These are phyloP conservation scores for Blastobasis lacticolella DNA, from an alignment of 2,888 invertebrate species.

Conservation along the genomic window DNA sequence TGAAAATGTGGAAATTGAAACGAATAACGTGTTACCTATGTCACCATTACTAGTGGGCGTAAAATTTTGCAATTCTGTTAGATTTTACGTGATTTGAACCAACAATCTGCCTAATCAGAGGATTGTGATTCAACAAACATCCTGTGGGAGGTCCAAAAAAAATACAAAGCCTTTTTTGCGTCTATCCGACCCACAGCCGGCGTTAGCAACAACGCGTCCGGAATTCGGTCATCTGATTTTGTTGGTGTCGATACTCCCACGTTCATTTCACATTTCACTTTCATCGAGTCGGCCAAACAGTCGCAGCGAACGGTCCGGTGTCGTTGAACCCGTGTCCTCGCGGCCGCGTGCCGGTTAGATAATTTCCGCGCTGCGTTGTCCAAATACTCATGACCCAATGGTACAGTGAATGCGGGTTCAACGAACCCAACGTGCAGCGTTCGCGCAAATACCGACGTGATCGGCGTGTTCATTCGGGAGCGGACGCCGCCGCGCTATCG, in stretches of 20 bases:
- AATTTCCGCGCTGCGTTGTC: slow-evolving; percentile 72
- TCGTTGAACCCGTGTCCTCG: slow-evolving; percentile 66
- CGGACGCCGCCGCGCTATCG: slow-evolving; percentile 36
- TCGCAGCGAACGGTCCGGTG: slow-evolving; percentile 47
- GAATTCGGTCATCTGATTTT: slow-evolving; percentile 44
- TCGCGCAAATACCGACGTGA: slow-evolving; percentile 44
- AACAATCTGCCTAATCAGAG: too few relatives aligned
- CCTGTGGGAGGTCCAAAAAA: too few relatives aligned
- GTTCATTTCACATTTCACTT: slow-evolving; percentile 66
- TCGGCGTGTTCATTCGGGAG: slow-evolving; percentile 27
- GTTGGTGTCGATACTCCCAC: slow-evolving; percentile 29
- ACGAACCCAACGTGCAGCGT: slow-evolving; percentile 38
- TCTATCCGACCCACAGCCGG: too few relatives aligned
- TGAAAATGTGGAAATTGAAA: too few relatives aligned
- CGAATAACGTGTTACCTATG: too few relatives aligned
- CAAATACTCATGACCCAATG: slow-evolving; percentile 73
- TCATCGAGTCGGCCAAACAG: slow-evolving; percentile 44
- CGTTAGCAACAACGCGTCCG: slow-evolving; percentile 23
- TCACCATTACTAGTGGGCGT: too few relatives aligned
- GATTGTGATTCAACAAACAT: too few relatives aligned
- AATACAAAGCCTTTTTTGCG: too few relatives aligned
- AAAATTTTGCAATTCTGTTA: too few relatives aligned
- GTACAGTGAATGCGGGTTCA: slow-evolving; percentile 65
- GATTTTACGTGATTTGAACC: too few relatives aligned
- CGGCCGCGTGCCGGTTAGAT: slow-evolving; percentile 71